These are phyloP conservation scores for Tethea ocularis DNA, from an alignment of 2,888 invertebrate genomes.

Conservation along the genomic window DNA sequence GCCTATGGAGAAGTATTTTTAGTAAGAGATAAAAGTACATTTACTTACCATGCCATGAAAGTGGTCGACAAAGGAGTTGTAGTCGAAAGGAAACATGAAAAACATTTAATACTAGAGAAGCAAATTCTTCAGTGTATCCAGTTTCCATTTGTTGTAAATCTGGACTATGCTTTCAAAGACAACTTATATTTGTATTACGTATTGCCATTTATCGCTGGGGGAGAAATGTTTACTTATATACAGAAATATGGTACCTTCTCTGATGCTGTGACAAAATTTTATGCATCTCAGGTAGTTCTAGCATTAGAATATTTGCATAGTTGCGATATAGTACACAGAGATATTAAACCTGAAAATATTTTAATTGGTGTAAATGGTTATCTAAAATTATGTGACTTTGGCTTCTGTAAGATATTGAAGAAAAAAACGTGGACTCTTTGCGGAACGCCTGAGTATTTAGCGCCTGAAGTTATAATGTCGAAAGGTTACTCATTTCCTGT, in stretches of 20 bases:
- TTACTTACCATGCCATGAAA: slow-evolving; percentile 93
- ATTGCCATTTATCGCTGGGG: slow-evolving; percentile 92
- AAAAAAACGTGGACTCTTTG: slow-evolving; percentile 95
- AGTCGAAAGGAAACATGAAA: slow-evolving; percentile 94
- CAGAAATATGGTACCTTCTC: slow-evolving; percentile 85
- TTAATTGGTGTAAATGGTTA: slow-evolving; percentile 90
- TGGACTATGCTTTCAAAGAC: slow-evolving; percentile 93
- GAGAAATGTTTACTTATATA: slow-evolving; percentile 92
- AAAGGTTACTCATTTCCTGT: slow-evolving; percentile 95
- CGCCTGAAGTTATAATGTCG: slow-evolving; percentile 94
- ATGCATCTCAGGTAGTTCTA: slow-evolving; percentile 93
- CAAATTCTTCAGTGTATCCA: slow-evolving; percentile 90
- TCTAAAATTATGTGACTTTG: slow-evolving; percentile 94
- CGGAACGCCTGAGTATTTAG: slow-evolving; percentile 98
- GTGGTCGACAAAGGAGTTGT: slow-evolving; percentile 93
- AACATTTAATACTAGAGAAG: slow-evolving; percentile 94
- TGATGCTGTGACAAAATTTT: slow-evolving; percentile 92
- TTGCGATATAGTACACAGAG: slow-evolving; percentile 92
- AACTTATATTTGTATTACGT: slow-evolving; percentile 92
- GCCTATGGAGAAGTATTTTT: slow-evolving; percentile 95
- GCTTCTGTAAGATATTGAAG: slow-evolving; percentile 92
- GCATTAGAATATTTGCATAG: slow-evolving; percentile 96
- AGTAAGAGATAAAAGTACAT: slow-evolving; percentile 85
- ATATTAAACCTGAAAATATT: slow-evolving; percentile 96
- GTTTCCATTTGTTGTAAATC: slow-evolving; percentile 93